A percentile compares a stretch with the other conserved stretches of the same genome.
phyloP scores from a whole-genome alignment of 2,113 vertebrate genomes.

The Megaleporinus macrocephalus region DNA sequence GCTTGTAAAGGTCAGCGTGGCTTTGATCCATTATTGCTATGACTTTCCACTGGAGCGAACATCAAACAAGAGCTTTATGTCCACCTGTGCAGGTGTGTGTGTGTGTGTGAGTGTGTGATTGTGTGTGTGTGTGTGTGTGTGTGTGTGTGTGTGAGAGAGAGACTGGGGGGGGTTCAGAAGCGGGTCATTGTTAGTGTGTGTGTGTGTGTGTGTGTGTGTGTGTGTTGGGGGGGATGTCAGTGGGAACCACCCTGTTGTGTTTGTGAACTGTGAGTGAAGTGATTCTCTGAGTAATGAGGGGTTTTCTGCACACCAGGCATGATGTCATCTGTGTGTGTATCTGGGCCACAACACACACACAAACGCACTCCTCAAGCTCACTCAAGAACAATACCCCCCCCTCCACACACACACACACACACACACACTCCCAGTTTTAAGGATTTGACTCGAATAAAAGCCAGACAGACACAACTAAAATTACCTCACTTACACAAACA shows the following conservation, averaged over 20 bases:
- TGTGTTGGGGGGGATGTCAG: conserved; percentile 18
- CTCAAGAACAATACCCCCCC: conserved; percentile 38
- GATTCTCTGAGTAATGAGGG: conserved; percentile 51
- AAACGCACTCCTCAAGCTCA: conserved; percentile 21
- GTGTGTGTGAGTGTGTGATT: neutral
- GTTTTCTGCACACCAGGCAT: conserved; percentile 38
- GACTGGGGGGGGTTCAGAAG: neutral
- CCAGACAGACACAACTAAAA: conserved; percentile 19
- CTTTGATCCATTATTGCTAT: conserved; percentile 53
- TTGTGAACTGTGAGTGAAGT: conserved; percentile 38
- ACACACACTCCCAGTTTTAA: neutral
- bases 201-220: conserved; percentile 13
- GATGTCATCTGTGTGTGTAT: conserved; percentile 42
- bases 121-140: no score
- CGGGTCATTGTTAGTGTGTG: conserved; percentile 20
- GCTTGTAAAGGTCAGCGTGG: conserved; percentile 3
- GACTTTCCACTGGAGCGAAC: conserved; percentile 47
- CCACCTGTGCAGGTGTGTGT: conserved; percentile 50
- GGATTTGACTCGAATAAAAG: conserved; percentile 4
- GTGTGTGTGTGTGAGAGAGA: no score
- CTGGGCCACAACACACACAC: conserved; percentile 19
- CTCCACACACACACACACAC: neutral
- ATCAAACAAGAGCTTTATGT: conserved; percentile 41
- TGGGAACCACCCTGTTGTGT: conserved; percentile 52
- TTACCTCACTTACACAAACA: conserved; percentile 37